phyloP scores from a whole-genome alignment of 2,113 vertebrate genomes.

The Hemicordylus capensis region DNA sequence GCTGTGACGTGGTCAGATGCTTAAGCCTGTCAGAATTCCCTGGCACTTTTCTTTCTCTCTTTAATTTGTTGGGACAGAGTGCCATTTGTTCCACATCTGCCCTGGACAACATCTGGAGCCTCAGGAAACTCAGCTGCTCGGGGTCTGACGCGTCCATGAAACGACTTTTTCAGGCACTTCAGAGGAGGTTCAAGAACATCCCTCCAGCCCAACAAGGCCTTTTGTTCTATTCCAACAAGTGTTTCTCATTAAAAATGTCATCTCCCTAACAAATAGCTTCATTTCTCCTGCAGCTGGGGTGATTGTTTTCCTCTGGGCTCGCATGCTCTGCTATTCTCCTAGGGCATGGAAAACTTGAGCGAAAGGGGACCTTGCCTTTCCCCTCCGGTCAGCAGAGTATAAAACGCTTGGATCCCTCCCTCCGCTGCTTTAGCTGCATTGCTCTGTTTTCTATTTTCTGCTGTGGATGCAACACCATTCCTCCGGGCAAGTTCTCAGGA shows the following conservation, averaged over 20 bases:
- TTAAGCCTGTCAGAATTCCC: conserved; percentile 52
- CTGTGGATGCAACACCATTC: background rate
- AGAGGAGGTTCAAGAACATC: conserved; percentile 83
- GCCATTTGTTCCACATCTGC: conserved; percentile 87
- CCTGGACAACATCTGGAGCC: conserved; percentile 87
- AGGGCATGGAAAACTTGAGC: conserved; percentile 58
- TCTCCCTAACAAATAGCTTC: conserved; percentile 88
- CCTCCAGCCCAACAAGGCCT: conserved; percentile 76
- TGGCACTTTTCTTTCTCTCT: conserved; percentile 51
- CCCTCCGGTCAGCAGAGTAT: conserved; percentile 21
- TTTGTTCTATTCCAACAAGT: conserved; percentile 87
- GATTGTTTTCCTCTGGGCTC: conserved; percentile 72
- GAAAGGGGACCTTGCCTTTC: conserved; percentile 33
- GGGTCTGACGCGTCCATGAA: conserved; percentile 79
- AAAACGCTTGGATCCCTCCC: conserved; percentile 17
- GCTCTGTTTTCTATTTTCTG: conserved; percentile 3
- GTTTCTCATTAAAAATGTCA: conserved; percentile 92
- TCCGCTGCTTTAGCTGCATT: conserved; percentile 29
- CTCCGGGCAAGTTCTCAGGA: conserved; percentile 22
- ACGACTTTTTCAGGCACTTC: conserved; percentile 89
- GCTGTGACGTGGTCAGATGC: conserved; percentile 42
- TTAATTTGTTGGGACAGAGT: conserved; percentile 68
- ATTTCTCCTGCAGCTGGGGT: conserved; percentile 83
- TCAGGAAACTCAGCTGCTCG: conserved; percentile 83
- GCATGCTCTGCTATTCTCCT: conserved; percentile 66